Evolutionary conservation across 2,888 invertebrate species (phyloP).

Genomic region (Chloromyia formosa): DNA sequence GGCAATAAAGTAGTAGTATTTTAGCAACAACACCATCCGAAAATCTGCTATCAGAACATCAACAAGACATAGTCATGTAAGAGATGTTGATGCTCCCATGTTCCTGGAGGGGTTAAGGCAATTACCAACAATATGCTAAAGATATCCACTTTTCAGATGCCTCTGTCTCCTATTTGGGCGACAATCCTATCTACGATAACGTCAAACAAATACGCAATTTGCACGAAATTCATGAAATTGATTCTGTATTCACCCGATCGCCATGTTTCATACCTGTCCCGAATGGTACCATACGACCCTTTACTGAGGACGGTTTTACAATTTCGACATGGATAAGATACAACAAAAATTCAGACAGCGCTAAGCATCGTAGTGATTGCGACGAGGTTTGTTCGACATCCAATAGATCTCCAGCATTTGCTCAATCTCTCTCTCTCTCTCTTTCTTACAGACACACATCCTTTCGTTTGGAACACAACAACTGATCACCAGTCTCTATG

Average conservation of each 20-base stretch:
- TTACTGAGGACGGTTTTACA: constrained; percentile 60
- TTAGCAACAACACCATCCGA: too few species aligned
- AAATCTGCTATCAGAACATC: too few species aligned
- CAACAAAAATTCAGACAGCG: constrained; percentile 48
- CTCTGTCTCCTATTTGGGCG: constrained; percentile 57
- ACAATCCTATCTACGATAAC: constrained; percentile 56
- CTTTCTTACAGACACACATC: constrained; percentile 59
- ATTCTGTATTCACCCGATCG: constrained; percentile 59
- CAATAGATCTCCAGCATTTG: constrained; percentile 18
- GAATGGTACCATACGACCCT: constrained; percentile 56
- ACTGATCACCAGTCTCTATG: constrained; percentile 60
- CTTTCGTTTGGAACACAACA: constrained; percentile 62
- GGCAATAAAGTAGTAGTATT: too few species aligned
- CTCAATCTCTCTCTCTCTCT: not conserved
- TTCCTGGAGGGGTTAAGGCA: too few species aligned
- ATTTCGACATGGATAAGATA: constrained; percentile 61
- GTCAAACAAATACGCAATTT: constrained; percentile 60
- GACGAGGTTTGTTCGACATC: constrained; percentile 8
- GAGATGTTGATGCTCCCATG: too few species aligned
- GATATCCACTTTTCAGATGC: constrained; percentile 58
- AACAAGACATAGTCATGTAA: too few species aligned
- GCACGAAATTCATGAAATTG: constrained; percentile 58
- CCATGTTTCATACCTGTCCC: constrained; percentile 61
- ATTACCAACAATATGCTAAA: too few species aligned
- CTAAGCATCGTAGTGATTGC: constrained; percentile 19